Percentiles rank a stretch among this genome's conserved stretches.
phyloP scores from a whole-genome alignment of 2,888 invertebrate species.

The Agrochola circellaris region DNA sequence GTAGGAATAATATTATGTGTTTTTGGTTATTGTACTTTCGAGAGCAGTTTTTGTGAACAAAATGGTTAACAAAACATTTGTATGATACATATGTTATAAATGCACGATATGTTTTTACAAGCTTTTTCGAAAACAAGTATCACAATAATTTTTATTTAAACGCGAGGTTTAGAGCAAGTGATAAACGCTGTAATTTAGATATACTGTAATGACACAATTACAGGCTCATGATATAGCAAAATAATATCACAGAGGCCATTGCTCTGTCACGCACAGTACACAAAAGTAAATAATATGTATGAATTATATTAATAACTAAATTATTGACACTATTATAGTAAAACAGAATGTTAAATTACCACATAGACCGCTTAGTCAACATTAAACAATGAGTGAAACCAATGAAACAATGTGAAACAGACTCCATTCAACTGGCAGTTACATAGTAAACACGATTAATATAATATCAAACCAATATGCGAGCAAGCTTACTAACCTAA shows the following conservation, averaged over 20 bases:
- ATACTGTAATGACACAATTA: background rate
- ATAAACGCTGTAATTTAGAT: background rate
- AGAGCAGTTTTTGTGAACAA: background rate
- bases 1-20: background rate
- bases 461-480: conserved; percentile 19
- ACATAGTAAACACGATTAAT: conserved; percentile 30
- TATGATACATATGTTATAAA: background rate
- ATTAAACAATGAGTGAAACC: conserved; percentile 45
- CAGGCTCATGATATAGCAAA: background rate
- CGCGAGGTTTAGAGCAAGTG: background rate
- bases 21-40: background rate
- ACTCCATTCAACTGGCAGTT: conserved; percentile 28
- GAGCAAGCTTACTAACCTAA: background rate
- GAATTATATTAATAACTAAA: conserved; percentile 21
- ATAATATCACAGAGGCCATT: background rate
- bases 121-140: background rate
- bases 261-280: background rate
- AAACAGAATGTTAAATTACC: conserved; percentile 35
- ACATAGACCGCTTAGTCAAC: conserved; percentile 27
- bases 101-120: background rate
- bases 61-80: background rate
- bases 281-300: conserved; percentile 9
- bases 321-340: conserved; percentile 20
- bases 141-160: background rate
- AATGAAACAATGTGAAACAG: conserved; percentile 31